Evolutionary conservation across 2,113 vertebrate genomes (phyloP).

Genomic region (Cebus imitator): DNA sequence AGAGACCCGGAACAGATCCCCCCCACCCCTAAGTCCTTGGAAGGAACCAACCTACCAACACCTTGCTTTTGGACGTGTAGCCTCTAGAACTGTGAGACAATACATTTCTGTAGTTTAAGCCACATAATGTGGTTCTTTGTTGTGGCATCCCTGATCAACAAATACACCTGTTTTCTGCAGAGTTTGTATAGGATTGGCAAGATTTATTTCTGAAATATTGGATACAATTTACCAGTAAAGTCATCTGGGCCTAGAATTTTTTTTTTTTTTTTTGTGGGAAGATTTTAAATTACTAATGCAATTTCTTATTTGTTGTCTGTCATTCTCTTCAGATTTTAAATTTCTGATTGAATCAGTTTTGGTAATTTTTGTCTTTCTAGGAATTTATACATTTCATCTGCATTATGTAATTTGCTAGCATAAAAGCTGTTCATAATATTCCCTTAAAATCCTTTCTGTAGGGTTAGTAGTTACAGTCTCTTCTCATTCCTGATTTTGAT

Average conservation of each 20-base stretch:
- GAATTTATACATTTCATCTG: background rate
- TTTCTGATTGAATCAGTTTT: background rate
- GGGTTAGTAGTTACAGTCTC: background rate
- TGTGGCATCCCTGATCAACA: background rate
- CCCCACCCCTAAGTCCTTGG: background rate
- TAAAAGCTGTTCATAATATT: background rate
- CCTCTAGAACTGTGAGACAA: background rate
- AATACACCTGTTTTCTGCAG: background rate
- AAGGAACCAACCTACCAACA: background rate
- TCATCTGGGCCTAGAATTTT: background rate
- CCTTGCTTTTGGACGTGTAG: background rate
- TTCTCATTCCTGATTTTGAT: background rate
- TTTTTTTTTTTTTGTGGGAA: background rate
- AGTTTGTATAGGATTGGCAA: background rate
- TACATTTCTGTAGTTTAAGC: background rate
- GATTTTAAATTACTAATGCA: background rate
- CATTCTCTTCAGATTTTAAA: background rate
- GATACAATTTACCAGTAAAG: background rate
- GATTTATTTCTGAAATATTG: background rate
- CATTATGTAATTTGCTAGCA: background rate
- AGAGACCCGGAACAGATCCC: background rate
- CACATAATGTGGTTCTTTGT: background rate
- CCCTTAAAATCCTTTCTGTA: background rate
- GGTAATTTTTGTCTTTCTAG: background rate
- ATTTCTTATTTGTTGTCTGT: background rate